Evolutionary conservation across 2,113 vertebrate genomes (phyloP), one percentile per base, ranked within the genome.

Genomic region (Natator depressus): DNA sequence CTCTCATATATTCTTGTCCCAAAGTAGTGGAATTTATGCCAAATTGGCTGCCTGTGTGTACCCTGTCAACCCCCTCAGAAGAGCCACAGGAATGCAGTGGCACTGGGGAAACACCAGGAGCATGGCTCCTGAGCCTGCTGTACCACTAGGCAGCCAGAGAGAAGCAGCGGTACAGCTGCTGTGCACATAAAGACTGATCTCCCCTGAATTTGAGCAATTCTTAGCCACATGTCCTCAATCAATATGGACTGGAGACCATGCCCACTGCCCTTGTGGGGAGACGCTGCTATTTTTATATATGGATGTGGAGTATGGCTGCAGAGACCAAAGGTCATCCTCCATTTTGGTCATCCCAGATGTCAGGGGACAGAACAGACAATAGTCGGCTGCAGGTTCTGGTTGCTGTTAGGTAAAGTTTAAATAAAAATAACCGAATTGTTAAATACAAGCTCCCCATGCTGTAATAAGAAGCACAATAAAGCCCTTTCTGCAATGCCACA

Each of bases 371-470:
- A 87, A 42, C 29, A 42, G 49, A 38, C 10, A n/a, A 29, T 81
- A 47, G 1, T 4, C 10, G 1, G n/a, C 5, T 69, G 2, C 4
- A 54, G 54, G 4, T 50, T 59, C 50, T 1, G n/a, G 47, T 35
- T 72, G 75, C 76, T 81, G 2, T 62, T 46, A 24, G 51, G 22
- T 47, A 78, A 78, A 27, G 10, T 42, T 76, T 76, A 46, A 76
- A 75, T 75, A 27, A 76, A 27, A 76, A 76, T 27, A 76, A 46
- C n/a, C 3, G n/a, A 69, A 76, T 46, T 76, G 72, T 47, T 46
- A 78, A 47, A 78, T 8, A 78, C 42, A 78, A 47, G 46, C 38
- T 78, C 42, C 11, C 46, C 25, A 14, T 47, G 75, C 75, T 78
- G 10, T 29, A 47, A 78, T 25, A 27, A 47, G 24, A 47, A 46